Evolutionary conservation across 2,113 vertebrate species (phyloP), one percentile per base, ranked within the genome.

Genomic region (Vombatus ursinus): DNA sequence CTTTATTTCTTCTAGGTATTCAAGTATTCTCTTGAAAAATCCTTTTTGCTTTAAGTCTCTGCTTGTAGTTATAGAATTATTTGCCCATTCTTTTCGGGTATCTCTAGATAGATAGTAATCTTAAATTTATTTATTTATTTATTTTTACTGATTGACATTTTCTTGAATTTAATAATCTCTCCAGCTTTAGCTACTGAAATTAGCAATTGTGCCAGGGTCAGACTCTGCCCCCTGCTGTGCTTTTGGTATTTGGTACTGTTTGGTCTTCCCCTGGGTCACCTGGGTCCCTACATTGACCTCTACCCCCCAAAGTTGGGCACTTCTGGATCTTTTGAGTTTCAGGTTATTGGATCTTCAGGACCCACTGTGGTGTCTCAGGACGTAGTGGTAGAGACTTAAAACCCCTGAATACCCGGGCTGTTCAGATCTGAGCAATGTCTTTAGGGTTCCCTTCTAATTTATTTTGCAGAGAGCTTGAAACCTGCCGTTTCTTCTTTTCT

Each of bases 401-500:
- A 54, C 24, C 25, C 54, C 25, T 57, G 28, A 31, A 26, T 31
- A 9, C 54, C 54, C 28, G 26, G 54, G 54, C 10, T 31, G 26
- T 31, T 61, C 54, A 31, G 54, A 31, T 31, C 54, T 31, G 54
- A 61, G 26, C 54, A 61, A 11, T 61, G 26, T 61, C 28, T 61
- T 57, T 61, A 97, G 96, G 94, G 94, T 97, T 57, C 95, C 97
- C 96, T 95, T 97, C 98, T 92, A 97, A 97, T 31, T 49, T 92
- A 94, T 97, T 96, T 96, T 96, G 89, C 95, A 84, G 68, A 94
- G 92, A 44, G n/a, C 96, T 96, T 94, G 91, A 96, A 98, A 93
- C 94, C 96, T 93, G 94, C 96, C 94, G 37, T 95, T 94, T 98
- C 97, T 97, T 96, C 96, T 96, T 97, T 96, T 94, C 97, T 97